Base-by-base conservation (phyloP, 2,888 invertebrate genomes). In the Dryomyza anilis region DNA sequence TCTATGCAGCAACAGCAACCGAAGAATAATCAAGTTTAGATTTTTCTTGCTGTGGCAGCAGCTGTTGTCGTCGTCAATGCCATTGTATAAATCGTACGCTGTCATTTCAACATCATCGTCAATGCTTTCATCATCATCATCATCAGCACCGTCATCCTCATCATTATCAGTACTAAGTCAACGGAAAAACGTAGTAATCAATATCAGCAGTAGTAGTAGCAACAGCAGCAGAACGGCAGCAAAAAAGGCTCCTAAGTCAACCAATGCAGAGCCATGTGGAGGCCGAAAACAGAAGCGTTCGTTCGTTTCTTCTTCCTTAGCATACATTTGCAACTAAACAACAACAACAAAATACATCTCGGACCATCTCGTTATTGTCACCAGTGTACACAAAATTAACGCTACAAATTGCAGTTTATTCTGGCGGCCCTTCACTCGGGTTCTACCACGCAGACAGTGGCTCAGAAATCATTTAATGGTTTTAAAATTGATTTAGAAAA, bases 331-430 rank as follows among this genome's bases (percentile, higher is more conserved):
- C 21, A 43, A 63, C 53, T 58, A 63, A 64, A 45, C 58, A 66
- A 27, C 64, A 66, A 64, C 65, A 65, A 48, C 59, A 52, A 16
- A 48, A 14, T 19, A 30, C 50, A 50, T 50, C n/a, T 46, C 50
- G 25, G 4, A 19, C 39, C 53, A 53, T 52, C 30, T 33, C 46
- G 60, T 50, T 57, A 43, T 33, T 60, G 56, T 53, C 48, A 63
- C 53, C 55, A 65, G 63, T 62, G 50, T 63, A 65, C 63, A 67
- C 65, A 65, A 65, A 67, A 65, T 65, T 65, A 67, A 55, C 59
- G 59, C 55, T 63, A 63, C 65, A 67, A 65, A 65, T 59, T 65
- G 63, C 65, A 67, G 59, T 62, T 67, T 62, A 67, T 59, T 64
- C 48, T 45, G n/a, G n/a, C n/a, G n/a, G n/a, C 8, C 30, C 12